These are phyloP conservation scores for Tenthredo distinguenda DNA, from an alignment of 2,888 invertebrate species.

Conservation along the genomic window DNA sequence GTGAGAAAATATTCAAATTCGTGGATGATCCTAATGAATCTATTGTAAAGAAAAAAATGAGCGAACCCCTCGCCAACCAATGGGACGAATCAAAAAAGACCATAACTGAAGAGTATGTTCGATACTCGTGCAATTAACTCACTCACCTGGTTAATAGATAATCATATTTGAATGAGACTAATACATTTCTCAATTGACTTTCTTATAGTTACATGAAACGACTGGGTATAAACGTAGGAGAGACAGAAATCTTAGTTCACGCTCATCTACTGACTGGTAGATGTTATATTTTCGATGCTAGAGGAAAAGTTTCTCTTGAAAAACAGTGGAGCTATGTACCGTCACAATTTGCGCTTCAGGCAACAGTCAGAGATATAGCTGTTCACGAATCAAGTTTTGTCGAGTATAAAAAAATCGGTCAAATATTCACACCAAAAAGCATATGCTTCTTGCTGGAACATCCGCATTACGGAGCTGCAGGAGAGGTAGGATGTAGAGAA, in stretches of 20 bases:
- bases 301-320: constrained; percentile 84
- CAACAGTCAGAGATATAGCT: constrained; percentile 81
- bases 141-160: not conserved
- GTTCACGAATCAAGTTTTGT: constrained; percentile 77
- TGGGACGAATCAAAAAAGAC: constrained; percentile 78
- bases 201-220: constrained; percentile 84
- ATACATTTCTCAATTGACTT: constrained; percentile 55
- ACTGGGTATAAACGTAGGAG: constrained; percentile 89
- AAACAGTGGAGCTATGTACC: constrained; percentile 86
- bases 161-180: not conserved
- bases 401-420: constrained; percentile 79
- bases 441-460: constrained; percentile 88
- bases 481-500: constrained; percentile 81
- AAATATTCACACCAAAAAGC: constrained; percentile 85
- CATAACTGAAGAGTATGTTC: constrained; percentile 81
- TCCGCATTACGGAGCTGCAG: constrained; percentile 90
- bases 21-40: constrained; percentile 58
- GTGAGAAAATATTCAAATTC: constrained; percentile 69
- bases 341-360: constrained; percentile 86
- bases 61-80: constrained; percentile 47
- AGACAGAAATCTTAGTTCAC: constrained; percentile 84
- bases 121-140: not conserved
- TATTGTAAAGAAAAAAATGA: constrained; percentile 63
- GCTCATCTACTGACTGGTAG: constrained; percentile 87
- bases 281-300: constrained; percentile 81